phyloP scores from a whole-genome alignment of 2,797 vertebrate species.

The Fratercula arctica region DNA sequence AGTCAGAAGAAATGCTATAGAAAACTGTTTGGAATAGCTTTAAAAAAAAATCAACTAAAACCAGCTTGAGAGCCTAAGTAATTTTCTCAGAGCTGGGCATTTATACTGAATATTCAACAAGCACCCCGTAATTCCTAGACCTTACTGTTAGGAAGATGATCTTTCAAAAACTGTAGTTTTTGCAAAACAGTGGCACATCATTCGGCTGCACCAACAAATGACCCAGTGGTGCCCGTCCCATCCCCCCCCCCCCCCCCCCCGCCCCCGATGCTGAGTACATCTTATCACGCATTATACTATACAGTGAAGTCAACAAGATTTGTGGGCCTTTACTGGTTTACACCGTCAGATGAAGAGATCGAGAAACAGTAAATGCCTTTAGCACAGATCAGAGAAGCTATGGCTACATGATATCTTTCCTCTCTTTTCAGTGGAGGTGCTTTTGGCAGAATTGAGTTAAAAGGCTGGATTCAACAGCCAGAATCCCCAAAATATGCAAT shows the following conservation, averaged over 20 bases:
- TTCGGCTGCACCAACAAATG: neutral
- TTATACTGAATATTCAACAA: neutral
- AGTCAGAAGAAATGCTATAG: neutral
- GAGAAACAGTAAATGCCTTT: neutral
- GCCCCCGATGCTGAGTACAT: neutral
- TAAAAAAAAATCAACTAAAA: neutral
- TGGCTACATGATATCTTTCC: rapidly evolving
- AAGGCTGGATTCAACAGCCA: neutral
- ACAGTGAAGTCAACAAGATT: neutral
- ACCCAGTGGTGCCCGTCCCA: too few relatives aligned
- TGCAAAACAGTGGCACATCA: neutral
- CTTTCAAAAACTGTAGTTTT: neutral
- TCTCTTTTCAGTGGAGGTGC: neutral
- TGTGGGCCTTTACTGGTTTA: neutral
- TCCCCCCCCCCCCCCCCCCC: rapidly evolving
- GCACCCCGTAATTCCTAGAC: neutral
- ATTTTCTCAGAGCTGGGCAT: neutral
- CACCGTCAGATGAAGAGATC: neutral
- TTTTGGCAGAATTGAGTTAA: neutral
- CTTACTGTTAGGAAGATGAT: neutral
- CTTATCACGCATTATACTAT: neutral
- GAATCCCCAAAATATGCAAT: neutral
- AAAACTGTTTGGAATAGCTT: neutral
- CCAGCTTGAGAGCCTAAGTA: neutral
- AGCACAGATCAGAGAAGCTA: neutral